Evolutionary conservation across 1,140 invertebrate genomes (phyloP), one percentile per base, ranked within the genome.

Genomic region (Leptinotarsa lineolata): DNA sequence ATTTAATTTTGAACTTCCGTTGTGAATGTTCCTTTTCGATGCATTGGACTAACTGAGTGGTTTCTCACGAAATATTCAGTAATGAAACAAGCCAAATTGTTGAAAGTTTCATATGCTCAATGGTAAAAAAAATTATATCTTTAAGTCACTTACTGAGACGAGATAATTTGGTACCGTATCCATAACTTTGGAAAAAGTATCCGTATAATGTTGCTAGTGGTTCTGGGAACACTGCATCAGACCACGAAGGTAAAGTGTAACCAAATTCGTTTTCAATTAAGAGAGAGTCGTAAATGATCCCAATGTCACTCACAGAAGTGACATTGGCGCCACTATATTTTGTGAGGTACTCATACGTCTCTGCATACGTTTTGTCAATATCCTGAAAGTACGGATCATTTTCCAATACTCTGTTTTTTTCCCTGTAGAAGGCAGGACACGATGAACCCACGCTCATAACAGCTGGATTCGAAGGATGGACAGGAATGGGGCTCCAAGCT

Each of bases 111-210:
- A 2, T 13, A 4, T 54, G 6, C n/a, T 54, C 0, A 54, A 16
- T 48, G 1, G 15, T 0, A 54, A 54, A n/a, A 54, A 4, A 54
- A n/a, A 4, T 48, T 4, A 1, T 54, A n/a, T 4, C 48, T 54
- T 54, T 54, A 13, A 13, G 12, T 54, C 2, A 68, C 67, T 46
- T 24, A 68, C 67, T 54, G 5, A 68, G 20, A 48, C 67, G n/a
- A 20, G 39, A 12, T 20, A 58, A 18, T 15, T 54, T n/a, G 6
- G 44, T 68, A 30, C 16, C 22, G 46, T 48, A 22, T n/a, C 44
- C 44, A 54, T 2, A 16, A 13, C 13, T 3, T 58, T 46, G 13
- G 18, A 68, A 68, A n/a, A 3, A 12, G 6, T 68, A 48, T 21
- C 44, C 46, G 1, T 5, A 21, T 16, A 54, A 15, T 11, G 67